These are phyloP conservation scores for Ochropleura leucogaster DNA, from an alignment of 2,888 invertebrate genomes.

Conservation along the genomic window DNA sequence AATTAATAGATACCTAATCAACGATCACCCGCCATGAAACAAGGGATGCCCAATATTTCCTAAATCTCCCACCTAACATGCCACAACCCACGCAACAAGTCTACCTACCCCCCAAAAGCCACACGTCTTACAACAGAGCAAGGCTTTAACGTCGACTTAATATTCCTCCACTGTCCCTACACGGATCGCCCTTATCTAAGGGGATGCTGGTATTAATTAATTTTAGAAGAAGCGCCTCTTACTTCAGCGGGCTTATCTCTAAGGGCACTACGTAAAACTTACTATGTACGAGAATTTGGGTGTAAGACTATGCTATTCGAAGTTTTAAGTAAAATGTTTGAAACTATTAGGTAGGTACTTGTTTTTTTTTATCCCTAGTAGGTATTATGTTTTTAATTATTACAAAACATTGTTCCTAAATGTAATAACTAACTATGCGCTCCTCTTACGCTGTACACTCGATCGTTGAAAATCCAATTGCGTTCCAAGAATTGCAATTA, in stretches of 20 bases:
- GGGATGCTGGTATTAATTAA: constrained; percentile 62
- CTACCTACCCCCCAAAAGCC: constrained; percentile 21
- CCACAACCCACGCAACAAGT: constrained; percentile 26
- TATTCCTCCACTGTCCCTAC: constrained; percentile 51
- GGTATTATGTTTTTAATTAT: too few relatives aligned
- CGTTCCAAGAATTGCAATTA: too few relatives aligned
- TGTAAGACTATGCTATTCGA: neutral
- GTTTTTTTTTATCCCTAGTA: neutral
- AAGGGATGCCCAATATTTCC: neutral
- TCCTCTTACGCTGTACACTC: too few relatives aligned
- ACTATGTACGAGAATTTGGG: constrained; percentile 14
- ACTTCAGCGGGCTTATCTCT: constrained; percentile 41
- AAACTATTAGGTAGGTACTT: neutral
- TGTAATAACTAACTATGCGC: too few relatives aligned
- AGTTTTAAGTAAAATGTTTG: neutral
- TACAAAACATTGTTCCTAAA: too few relatives aligned
- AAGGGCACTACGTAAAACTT: constrained; percentile 33
- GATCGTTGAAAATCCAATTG: too few relatives aligned
- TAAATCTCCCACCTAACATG: neutral
- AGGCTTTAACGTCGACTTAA: constrained; percentile 48
- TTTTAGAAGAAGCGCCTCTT: constrained; percentile 55
- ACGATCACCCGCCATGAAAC: neutral
- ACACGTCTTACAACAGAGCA: constrained; percentile 28
- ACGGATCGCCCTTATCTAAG: constrained; percentile 41
- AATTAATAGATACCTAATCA: neutral